phyloP scores from a whole-genome alignment of 1,140 invertebrate species.

The Oncopeltus fasciatus region DNA sequence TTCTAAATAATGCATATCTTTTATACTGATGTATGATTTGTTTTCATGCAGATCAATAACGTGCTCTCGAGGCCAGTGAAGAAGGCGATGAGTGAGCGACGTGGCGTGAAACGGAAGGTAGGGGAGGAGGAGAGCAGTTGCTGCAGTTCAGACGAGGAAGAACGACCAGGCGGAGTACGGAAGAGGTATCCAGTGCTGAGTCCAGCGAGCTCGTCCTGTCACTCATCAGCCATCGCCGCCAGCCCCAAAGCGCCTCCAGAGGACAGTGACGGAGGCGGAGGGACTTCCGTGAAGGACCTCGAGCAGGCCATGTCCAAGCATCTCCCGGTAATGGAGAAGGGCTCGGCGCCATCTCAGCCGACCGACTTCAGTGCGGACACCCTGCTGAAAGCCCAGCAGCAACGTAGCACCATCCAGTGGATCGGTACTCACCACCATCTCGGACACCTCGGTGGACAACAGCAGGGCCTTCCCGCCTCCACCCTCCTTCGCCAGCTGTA shows the following conservation, averaged over 20 bases:
- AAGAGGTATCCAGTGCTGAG: constrained; percentile 36
- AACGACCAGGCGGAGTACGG: constrained; percentile 25
- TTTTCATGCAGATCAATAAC: constrained; percentile 19
- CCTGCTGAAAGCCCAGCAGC: constrained; percentile 62
- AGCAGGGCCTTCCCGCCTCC: constrained; percentile 52
- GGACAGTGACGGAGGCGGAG: constrained; percentile 27
- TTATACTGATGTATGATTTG: not conserved
- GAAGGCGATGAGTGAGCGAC: constrained; percentile 25
- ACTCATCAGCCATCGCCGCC: constrained; percentile 32
- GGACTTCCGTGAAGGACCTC: constrained; percentile 70
- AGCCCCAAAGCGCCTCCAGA: constrained; percentile 29
- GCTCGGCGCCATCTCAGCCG: constrained; percentile 49
- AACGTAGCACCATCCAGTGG: constrained; percentile 85
- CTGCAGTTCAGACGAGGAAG: constrained; percentile 37
- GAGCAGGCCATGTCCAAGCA: constrained; percentile 95
- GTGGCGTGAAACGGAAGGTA: constrained; percentile 38
- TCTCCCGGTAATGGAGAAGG: constrained; percentile 48
- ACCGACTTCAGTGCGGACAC: constrained; percentile 79
- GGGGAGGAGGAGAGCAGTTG: constrained; percentile 36
- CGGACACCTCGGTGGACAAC: constrained; percentile 13
- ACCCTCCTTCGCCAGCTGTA: constrained; percentile 78
- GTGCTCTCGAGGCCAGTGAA: constrained; percentile 21
- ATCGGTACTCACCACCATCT: constrained; percentile 58
- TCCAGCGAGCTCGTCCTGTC: constrained; percentile 44
- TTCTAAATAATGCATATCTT: too few relatives aligned